Evolutionary conservation across 2,888 invertebrate species (phyloP), one percentile per base, ranked within the genome.

Genomic region (Drosophila nr. perissopoda): DNA sequence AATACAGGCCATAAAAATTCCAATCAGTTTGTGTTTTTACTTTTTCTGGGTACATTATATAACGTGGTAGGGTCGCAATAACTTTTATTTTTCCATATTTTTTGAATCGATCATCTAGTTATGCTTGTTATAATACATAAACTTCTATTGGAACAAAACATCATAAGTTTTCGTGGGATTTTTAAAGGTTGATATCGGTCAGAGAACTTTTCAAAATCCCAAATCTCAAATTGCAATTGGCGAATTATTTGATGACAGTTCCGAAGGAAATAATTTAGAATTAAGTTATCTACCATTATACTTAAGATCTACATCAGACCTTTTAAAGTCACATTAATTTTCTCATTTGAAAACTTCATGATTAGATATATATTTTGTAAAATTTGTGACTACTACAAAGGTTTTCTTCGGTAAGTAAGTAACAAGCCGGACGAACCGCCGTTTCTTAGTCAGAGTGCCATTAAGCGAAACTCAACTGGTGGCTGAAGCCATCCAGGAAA

Each of bases 1-100:
- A 65, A 68, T 62, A 81, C 58, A 70, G 61, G 82, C 72, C 62
- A 68, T 31, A 67, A 61, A 67, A 67, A 60, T 48, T 65, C 31
- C 53, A 33, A 21, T 16, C 4, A 29, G 4, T 10, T 27, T 40
- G 34, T 42, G 16, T 42, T 53, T 65, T 18, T 11, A 18, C n/a
- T 21, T 21, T 16, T 16, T n/a, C 13, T 33, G 46, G 21, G 21
- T 25, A 42, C 5, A 21, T 21, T 21, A 42, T 42, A 16, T 46
- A 18, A 18, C 38, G 33, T 33, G 33, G 33, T 33, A 10, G 10
- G 10, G 33, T 33, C 33, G 33, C 10, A 33, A 33, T 11, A 11
- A 11, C 33, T 11, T 33, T 11, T 10, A 10, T 10, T 31, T 10
- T 31, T 31, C 31, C 31, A 33, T 33, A 10, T 33, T 33, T 33